A percentile compares a stretch with the other conserved stretches of the same genome.
Conservation (phyloP, 2,797 vertebrate species). For the Kryptopterus vitreolus region DNA sequence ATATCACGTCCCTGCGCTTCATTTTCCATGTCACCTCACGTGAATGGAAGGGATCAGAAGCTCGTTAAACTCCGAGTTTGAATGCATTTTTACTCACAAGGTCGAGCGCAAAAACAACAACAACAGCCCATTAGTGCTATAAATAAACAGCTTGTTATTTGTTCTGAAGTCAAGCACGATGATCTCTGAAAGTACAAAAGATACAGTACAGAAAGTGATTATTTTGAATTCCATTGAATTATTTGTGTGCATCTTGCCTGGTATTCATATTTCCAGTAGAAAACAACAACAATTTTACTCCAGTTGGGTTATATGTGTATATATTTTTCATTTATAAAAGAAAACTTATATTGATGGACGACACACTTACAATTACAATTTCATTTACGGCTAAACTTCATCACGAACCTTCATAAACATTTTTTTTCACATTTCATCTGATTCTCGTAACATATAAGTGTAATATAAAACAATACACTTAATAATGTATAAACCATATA, state of each 20-base stretch:
- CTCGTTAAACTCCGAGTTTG: slow-evolving; percentile 87
- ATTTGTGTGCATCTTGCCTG: slow-evolving; percentile 1
- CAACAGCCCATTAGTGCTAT: slow-evolving; percentile 72
- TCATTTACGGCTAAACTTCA: not conserved
- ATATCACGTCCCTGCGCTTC: slow-evolving; percentile 31
- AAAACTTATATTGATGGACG: not conserved
- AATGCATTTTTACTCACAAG: slow-evolving; percentile 99
- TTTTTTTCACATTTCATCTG: not conserved
- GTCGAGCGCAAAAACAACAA: slow-evolving; percentile 75
- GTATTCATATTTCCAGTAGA: slow-evolving; percentile 9
- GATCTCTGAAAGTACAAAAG: slow-evolving; percentile 54
- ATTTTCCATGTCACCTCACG: slow-evolving; percentile 43
- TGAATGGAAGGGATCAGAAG: slow-evolving; percentile 63
- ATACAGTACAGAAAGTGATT: not conserved
- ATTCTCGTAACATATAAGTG: not conserved
- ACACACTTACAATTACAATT: not conserved
- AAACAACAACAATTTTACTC: not conserved
- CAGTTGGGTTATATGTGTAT: not conserved
- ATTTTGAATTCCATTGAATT: slow-evolving; percentile 15
- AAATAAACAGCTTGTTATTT: slow-evolving; percentile 76
- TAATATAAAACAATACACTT: not conserved
- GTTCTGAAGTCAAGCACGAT: slow-evolving; percentile 66
- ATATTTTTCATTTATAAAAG: not conserved
- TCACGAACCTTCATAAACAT: not conserved
- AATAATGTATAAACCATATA: not conserved